These are phyloP conservation scores for Leptinotarsa peninsularis DNA, from an alignment of 2,888 invertebrate genomes.

Conservation along the genomic window DNA sequence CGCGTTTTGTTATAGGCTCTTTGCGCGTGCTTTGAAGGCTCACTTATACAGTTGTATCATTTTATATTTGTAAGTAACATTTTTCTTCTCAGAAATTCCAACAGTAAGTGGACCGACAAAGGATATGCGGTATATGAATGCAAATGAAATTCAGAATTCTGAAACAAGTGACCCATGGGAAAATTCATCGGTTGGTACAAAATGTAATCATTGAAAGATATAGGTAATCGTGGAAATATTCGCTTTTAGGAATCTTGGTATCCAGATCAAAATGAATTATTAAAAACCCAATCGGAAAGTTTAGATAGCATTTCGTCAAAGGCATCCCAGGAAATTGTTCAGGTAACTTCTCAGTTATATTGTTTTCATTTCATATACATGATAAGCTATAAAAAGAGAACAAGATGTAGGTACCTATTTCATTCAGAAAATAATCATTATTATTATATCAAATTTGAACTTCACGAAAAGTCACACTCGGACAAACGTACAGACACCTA, in stretches of 20 bases:
- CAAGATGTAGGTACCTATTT: not conserved
- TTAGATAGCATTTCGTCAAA: not conserved
- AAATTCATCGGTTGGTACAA: not conserved
- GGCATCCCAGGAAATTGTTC: not conserved
- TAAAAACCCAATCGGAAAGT: not conserved
- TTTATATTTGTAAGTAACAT: constrained; percentile 1
- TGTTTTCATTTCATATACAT: not conserved
- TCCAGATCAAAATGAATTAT: not conserved
- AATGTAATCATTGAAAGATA: not conserved
- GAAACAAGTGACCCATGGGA: not conserved
- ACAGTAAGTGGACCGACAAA: not conserved
- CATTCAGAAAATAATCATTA: not conserved
- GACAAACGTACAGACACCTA: not conserved
- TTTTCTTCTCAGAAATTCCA: not conserved
- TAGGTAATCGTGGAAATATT: not conserved
- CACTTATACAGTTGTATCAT: not conserved
- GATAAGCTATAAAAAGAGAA: not conserved
- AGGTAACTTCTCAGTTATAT: not conserved
- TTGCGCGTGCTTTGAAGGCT: constrained; percentile 1
- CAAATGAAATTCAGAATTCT: not conserved
- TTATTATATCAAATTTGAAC: not conserved
- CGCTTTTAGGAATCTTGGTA: not conserved
- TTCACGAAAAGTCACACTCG: not conserved
- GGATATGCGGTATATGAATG: not conserved
- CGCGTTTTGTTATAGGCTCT: not conserved